A percentile compares a stretch with the other conserved stretches of the same genome.
Conservation (phyloP, 2,113 vertebrate genomes). For the Bufo bufo region DNA sequence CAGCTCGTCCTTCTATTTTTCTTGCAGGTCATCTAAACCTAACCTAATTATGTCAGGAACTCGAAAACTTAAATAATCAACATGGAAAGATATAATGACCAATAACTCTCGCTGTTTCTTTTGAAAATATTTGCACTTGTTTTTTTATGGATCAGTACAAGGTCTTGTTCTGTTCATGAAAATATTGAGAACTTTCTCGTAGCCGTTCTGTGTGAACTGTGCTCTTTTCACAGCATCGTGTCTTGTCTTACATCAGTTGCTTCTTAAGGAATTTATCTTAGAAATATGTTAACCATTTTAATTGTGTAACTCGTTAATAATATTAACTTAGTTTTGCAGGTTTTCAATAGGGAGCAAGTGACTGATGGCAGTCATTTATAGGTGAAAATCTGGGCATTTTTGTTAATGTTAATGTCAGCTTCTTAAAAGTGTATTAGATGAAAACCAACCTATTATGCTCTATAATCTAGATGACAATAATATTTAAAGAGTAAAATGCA, state of each 20-base stretch:
- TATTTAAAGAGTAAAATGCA: no score
- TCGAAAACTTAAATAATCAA: neutral
- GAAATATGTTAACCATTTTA: neutral
- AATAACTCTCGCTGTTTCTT: neutral
- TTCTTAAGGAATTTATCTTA: no score
- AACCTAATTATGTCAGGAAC: neutral
- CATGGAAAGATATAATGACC: neutral
- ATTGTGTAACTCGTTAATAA: no score
- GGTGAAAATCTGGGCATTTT: no score
- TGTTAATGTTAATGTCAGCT: no score
- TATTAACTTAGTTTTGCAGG: no score
- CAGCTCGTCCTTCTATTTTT: neutral
- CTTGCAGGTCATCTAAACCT: neutral
- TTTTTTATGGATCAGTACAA: neutral
- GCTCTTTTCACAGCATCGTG: neutral
- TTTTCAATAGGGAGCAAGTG: no score
- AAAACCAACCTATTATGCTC: no score
- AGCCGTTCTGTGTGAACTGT: neutral
- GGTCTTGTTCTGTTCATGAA: constrained; percentile 9
- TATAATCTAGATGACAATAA: no score
- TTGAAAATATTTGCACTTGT: constrained; percentile 12
- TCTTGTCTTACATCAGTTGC: no score
- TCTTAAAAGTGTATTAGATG: no score
- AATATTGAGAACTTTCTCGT: constrained; percentile 6
- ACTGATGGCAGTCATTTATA: no score